Evolutionary conservation across 1,140 invertebrate species (phyloP).

Genomic region (Monochamus saltuarius): DNA sequence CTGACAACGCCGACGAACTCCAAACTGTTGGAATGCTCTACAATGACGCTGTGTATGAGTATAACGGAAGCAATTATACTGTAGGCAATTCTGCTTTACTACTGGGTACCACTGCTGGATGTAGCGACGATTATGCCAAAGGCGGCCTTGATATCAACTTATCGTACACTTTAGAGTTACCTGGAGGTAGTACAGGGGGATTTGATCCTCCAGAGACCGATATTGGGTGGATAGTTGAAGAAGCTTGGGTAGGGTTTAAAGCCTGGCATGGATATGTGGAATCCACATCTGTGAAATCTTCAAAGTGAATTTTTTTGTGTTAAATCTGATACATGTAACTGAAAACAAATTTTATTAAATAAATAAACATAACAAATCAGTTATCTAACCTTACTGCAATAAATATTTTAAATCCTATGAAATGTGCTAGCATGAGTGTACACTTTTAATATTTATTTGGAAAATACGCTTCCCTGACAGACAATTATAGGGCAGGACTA

Average conservation of each 20-base stretch:
- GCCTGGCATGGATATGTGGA: constrained; percentile 61
- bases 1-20: constrained; percentile 48
- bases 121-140: constrained; percentile 71
- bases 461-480: too few relatives aligned
- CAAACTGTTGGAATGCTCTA: constrained; percentile 53
- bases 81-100: constrained; percentile 64
- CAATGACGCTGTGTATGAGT: constrained; percentile 49
- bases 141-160: constrained; percentile 67
- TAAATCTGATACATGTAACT: too few relatives aligned
- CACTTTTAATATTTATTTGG: too few relatives aligned
- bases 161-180: constrained; percentile 76
- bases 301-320: too few relatives aligned
- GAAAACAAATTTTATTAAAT: too few relatives aligned
- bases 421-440: too few relatives aligned
- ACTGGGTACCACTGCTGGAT: constrained; percentile 64
- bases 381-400: too few relatives aligned
- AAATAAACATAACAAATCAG: too few relatives aligned
- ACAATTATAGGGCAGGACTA: too few relatives aligned
- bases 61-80: constrained; percentile 56
- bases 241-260: constrained; percentile 76
- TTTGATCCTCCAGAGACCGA: constrained; percentile 70
- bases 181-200: constrained; percentile 64
- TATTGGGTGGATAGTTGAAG: constrained; percentile 70
- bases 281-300: too few relatives aligned
- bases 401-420: too few relatives aligned